Base-by-base conservation (phyloP, 2,888 invertebrate species). In the Nomada ferruginata region DNA sequence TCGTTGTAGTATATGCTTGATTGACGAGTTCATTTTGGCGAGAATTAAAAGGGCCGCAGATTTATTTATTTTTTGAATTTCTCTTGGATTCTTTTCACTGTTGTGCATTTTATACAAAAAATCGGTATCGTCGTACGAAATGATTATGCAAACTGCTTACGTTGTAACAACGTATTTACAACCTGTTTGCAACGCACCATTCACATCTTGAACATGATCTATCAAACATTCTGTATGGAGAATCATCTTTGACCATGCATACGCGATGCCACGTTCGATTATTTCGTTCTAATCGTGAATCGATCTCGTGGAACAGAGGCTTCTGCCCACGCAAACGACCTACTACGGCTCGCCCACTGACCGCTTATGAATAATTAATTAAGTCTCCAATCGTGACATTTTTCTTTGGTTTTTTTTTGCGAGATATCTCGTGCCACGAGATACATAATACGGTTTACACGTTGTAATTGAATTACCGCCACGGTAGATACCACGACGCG, bases 341-440 rank as follows among this genome's bases (percentile, higher is more conserved):
- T 89, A 88, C 89, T 88, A 88, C 85, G 79, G 76, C 65, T 61
- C 50, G 74, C 82, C 75, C 88, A 79, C 89, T 88, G 85, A 90
- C 91, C 20, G 70, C 60, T 89, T 89, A 90, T 91, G 86, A 90
- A 91, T 91, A 89, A 75, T 89, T 89, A 88, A 90, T 90, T 89
- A 85, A 84, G 85, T 80, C 76, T 80, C 63, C 83, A 85, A 87
- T 86, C 82, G 79, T 64, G 74, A 68, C 82, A 84, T 85, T 86
- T 90, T 85, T 85, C 78, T 83, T 50, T 70, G 75, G 77, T 73
- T 71, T 75, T 71, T 29, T 63, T 11, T 2, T 42, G 29, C 23
- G 13, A 0, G 1, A 10, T 18, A 26, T 53, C 15, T 0, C 47
- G 5, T 20, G 11, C 64, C 44, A 26, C 47, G 26, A 63, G 64